phyloP scores from a whole-genome alignment of 2,113 vertebrate genomes.

The Tyrannus savana region DNA sequence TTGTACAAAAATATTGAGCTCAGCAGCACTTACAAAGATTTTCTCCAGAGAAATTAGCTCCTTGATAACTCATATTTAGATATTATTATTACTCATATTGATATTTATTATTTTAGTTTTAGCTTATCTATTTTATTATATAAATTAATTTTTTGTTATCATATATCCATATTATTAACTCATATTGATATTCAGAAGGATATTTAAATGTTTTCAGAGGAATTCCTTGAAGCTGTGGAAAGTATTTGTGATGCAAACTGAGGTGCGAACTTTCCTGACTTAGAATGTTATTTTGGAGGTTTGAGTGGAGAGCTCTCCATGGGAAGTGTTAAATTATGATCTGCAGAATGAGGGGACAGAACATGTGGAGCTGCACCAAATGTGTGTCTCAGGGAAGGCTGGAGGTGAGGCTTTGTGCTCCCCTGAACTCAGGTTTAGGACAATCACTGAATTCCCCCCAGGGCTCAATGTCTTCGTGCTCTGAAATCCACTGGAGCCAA shows the following conservation, averaged over 20 bases:
- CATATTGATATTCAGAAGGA: background rate
- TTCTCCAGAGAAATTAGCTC: background rate
- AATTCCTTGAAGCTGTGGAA: background rate
- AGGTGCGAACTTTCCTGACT: background rate
- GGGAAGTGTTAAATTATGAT: constrained; percentile 2
- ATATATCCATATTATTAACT: background rate
- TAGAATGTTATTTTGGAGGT: background rate
- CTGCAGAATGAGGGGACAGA: background rate
- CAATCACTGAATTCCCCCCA: background rate
- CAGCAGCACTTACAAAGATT: background rate
- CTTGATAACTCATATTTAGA: background rate
- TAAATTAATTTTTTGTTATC: background rate
- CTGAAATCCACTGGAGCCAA: background rate
- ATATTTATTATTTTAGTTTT: background rate
- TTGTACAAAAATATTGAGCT: background rate
- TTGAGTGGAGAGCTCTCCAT: background rate
- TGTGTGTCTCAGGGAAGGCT: background rate
- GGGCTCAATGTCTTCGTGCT: background rate
- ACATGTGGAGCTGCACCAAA: background rate
- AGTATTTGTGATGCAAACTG: background rate
- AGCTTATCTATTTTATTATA: background rate
- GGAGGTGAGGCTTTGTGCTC: background rate
- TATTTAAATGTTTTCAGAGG: background rate
- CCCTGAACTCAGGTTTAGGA: background rate
- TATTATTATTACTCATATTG: background rate